phyloP scores from a whole-genome alignment of 2,797 vertebrate genomes.

The Neosilurus hyrtlii region DNA sequence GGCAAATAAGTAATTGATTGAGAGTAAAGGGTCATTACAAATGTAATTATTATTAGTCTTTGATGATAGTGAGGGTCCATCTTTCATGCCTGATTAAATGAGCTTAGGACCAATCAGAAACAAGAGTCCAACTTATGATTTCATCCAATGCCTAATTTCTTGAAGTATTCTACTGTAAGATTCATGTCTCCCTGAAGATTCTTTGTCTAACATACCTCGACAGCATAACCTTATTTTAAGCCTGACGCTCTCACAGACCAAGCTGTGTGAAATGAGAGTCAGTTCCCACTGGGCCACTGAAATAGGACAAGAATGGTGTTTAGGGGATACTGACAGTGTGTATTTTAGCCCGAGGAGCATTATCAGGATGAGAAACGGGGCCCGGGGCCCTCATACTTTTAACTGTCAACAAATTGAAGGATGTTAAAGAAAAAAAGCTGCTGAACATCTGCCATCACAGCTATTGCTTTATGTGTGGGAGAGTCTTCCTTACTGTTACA shows the following conservation, averaged over 20 bases:
- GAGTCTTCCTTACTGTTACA: conserved; percentile 17
- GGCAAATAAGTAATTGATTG: no score
- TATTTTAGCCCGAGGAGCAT: conserved; percentile 35
- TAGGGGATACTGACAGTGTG: conserved; percentile 35
- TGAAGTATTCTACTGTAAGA: not conserved
- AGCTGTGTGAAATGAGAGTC: conserved; percentile 21
- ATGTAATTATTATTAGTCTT: not conserved
- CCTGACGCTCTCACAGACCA: conserved; percentile 29
- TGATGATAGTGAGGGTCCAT: not conserved
- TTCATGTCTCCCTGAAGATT: not conserved
- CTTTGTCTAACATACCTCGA: not conserved
- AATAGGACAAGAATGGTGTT: not conserved
- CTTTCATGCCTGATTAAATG: not conserved
- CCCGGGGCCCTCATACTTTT: conserved; percentile 13
- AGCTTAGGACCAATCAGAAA: not conserved
- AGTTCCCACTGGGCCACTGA: conserved; percentile 10
- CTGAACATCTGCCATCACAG: conserved; percentile 40
- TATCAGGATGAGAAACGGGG: conserved; percentile 38
- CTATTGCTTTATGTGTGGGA: conserved; percentile 29
- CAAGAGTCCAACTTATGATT: not conserved
- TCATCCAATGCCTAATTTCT: not conserved
- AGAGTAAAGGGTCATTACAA: no score
- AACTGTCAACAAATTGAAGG: not conserved
- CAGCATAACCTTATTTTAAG: conserved; percentile 16
- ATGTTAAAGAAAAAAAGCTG: conserved; percentile 24